phyloP scores from a whole-genome alignment of 2,113 vertebrate genomes.

The Eulemur rufifrons region DNA sequence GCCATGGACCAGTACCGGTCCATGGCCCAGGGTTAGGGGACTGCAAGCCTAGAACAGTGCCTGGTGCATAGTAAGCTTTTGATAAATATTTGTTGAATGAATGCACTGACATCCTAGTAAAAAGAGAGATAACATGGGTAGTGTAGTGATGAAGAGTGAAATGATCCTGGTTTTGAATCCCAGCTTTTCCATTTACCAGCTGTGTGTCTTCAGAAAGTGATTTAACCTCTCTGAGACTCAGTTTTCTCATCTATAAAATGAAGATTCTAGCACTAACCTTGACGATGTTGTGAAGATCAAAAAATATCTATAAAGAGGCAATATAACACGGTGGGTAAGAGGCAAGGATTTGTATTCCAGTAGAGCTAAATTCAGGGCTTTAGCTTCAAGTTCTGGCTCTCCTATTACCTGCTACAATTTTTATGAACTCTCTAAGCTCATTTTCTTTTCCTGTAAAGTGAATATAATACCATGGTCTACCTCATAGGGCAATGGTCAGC shows the following conservation, averaged over 20 bases:
- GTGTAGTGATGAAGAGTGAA: not conserved
- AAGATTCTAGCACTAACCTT: not conserved
- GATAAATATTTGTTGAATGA: not conserved
- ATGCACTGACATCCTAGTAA: too few relatives aligned
- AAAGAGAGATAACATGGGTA: not conserved
- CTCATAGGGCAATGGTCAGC: not conserved
- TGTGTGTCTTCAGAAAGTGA: constrained; percentile 7
- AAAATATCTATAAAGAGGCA: not conserved
- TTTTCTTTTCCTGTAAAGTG: constrained; percentile 4
- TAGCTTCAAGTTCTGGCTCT: not conserved
- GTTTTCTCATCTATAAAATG: not conserved
- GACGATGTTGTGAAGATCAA: constrained; percentile 19
- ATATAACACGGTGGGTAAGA: not conserved
- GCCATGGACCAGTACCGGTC: too few relatives aligned
- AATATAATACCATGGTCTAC: not conserved
- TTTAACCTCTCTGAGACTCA: not conserved
- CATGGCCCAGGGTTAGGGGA: too few relatives aligned
- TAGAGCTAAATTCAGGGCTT: not conserved
- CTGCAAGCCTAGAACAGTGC: not conserved
- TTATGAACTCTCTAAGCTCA: not conserved
- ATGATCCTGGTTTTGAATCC: not conserved
- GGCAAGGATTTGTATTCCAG: not conserved
- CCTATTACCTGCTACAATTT: not conserved
- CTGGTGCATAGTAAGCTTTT: not conserved
- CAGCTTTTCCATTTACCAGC: not conserved